Evolutionary conservation across 2,888 invertebrate genomes (phyloP).

Genomic region (Gymnocheta viridis): DNA sequence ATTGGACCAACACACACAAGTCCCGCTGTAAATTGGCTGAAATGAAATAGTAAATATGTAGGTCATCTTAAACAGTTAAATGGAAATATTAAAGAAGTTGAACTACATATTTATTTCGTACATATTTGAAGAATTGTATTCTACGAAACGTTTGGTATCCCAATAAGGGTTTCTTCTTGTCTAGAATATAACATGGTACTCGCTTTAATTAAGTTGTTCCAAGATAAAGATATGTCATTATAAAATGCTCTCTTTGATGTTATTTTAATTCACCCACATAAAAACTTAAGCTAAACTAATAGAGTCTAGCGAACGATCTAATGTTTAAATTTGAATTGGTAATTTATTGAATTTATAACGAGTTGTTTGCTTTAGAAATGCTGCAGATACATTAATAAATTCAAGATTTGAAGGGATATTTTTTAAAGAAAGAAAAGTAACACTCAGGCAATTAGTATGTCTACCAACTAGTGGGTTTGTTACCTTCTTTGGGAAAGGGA

Average conservation of each 20-base stretch:
- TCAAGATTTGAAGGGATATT: too few species aligned
- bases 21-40: not conserved
- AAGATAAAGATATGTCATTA: not conserved
- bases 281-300: not conserved
- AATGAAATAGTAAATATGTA: conserved; percentile 6
- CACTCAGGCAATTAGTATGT: too few species aligned
- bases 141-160: too few species aligned
- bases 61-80: conserved; percentile 4
- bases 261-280: not conserved
- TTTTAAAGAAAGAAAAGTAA: too few species aligned
- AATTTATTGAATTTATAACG: too few species aligned
- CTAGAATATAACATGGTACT: not conserved
- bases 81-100: not conserved
- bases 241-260: not conserved
- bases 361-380: too few species aligned
- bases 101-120: not conserved
- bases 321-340: too few species aligned
- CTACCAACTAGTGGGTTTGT: too few species aligned
- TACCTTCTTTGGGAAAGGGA: too few species aligned
- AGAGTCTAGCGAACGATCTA: too few species aligned
- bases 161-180: not conserved
- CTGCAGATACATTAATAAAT: too few species aligned
- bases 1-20: not conserved
- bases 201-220: not conserved
- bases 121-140: not conserved